Percentiles rank a stretch among this genome's conserved stretches.
These are phyloP conservation scores for Eurytoma adleriae DNA, from an alignment of 2,888 invertebrate genomes.

Conservation along the genomic window DNA sequence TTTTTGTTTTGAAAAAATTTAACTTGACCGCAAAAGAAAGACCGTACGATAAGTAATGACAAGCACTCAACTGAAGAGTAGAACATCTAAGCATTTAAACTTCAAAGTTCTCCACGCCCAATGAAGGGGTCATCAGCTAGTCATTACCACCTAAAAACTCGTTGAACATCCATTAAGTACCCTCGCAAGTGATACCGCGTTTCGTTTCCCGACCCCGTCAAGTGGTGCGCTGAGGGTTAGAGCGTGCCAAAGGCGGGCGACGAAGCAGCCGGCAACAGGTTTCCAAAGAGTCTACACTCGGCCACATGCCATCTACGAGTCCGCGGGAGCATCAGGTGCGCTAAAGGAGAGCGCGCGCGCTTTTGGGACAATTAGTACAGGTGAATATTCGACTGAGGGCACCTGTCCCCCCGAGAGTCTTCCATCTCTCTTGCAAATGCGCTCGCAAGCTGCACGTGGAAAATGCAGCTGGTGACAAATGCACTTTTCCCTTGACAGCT, in stretches of 20 bases:
- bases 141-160: slow-evolving; percentile 11
- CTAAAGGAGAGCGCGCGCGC: slow-evolving; percentile 9
- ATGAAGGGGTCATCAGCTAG: slow-evolving; percentile 34
- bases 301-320: not conserved
- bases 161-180: not conserved
- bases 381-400: slow-evolving; percentile 40
- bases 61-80: too few species aligned
- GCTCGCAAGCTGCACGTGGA: not conserved
- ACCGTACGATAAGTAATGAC: too few species aligned
- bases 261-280: not conserved
- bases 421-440: not conserved
- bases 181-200: not conserved
- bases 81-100: not conserved
- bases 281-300: not conserved
- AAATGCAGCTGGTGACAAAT: not conserved
- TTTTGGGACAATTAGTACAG: slow-evolving; percentile 46
- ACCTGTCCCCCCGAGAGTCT: not conserved
- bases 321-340: slow-evolving; percentile 41
- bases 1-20: too few species aligned
- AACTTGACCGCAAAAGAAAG: too few species aligned
- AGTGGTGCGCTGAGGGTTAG: slow-evolving; percentile 15
- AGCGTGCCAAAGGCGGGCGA: not conserved
- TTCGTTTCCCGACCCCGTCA: not conserved
- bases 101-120: not conserved
- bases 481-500: not conserved